Conservation (phyloP, 2,113 vertebrate species). For the Danionella cerebrum region DNA sequence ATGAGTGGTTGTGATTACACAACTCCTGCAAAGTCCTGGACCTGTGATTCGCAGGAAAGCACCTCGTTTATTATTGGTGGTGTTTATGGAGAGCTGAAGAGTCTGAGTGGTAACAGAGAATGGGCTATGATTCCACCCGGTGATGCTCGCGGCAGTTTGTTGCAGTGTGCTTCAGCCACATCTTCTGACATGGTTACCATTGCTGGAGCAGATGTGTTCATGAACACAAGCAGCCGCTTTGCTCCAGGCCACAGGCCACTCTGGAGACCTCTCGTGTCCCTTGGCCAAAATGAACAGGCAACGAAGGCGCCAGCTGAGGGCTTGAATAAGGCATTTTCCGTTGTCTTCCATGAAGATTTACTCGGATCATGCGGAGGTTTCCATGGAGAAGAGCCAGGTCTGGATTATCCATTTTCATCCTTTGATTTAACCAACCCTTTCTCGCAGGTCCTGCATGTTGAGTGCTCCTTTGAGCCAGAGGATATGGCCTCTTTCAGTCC, state of each 20-base stretch:
- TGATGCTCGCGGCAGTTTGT: conserved; percentile 69
- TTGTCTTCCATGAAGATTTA: conserved; percentile 99
- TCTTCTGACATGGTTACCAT: conserved; percentile 86
- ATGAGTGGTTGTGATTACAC: conserved; percentile 88
- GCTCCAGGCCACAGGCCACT: conserved; percentile 88
- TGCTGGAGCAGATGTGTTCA: conserved; percentile 90
- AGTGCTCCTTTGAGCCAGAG: conserved; percentile 96
- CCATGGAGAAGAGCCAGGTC: conserved; percentile 80
- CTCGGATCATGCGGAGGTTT: conserved; percentile 87
- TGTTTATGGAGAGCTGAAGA: conserved; percentile 92
- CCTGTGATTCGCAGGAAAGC: conserved; percentile 76
- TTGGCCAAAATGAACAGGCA: conserved; percentile 80
- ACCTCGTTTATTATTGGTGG: conserved; percentile 94
- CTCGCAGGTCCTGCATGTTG: conserved; percentile 96
- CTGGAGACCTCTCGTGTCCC: conserved; percentile 88
- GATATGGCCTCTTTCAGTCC: conserved; percentile 91
- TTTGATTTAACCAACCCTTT: conserved; percentile 94
- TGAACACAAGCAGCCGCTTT: conserved; percentile 88
- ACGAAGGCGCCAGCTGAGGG: conserved; percentile 76
- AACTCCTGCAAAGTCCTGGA: conserved; percentile 92
- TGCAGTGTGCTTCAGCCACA: conserved; percentile 72
- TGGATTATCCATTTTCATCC: conserved; percentile 90
- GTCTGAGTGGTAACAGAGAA: conserved; percentile 80
- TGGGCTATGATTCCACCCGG: conserved; percentile 86
- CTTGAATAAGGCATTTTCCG: conserved; percentile 92